Conservation (phyloP, 2,888 invertebrate genomes). For the Drosophila longiperda region DNA sequence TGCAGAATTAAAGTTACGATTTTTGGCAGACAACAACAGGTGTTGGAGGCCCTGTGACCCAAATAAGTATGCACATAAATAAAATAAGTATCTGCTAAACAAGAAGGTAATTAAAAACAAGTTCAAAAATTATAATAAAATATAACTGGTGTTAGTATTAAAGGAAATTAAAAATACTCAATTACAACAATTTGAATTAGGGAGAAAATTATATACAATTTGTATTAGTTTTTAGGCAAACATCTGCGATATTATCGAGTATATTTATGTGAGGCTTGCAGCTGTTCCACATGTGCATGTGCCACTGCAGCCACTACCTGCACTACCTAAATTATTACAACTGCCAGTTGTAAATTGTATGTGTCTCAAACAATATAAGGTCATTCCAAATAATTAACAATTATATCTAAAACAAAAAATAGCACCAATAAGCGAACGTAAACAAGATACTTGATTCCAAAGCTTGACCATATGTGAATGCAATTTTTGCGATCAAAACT, state of each 20-base stretch:
- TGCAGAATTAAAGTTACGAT: background rate
- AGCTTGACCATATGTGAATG: slow-evolving; percentile 50
- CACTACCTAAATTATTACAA: slow-evolving; percentile 3
- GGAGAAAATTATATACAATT: background rate
- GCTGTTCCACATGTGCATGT: slow-evolving; percentile 8
- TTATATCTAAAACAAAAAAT: slow-evolving; percentile 21
- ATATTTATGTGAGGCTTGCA: background rate
- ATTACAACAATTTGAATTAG: no score
- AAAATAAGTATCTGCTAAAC: background rate
- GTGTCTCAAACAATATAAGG: slow-evolving; percentile 23
- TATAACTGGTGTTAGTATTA: no score
- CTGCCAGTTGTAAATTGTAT: background rate
- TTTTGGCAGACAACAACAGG: slow-evolving; percentile 56
- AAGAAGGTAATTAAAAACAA: background rate
- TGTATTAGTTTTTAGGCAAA: background rate
- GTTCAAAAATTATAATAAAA: background rate
- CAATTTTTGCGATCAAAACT: slow-evolving; percentile 29
- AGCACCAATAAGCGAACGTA: slow-evolving; percentile 36
- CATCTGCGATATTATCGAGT: background rate
- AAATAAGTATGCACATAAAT: slow-evolving; percentile 9
- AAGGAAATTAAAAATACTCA: no score
- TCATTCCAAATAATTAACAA: slow-evolving; percentile 43
- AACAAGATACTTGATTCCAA: slow-evolving; percentile 49
- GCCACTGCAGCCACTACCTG: slow-evolving; percentile 26
- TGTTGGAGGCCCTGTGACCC: slow-evolving; percentile 25